Base-by-base conservation (phyloP, 2,888 invertebrate genomes). In the Mylabris sibirica region DNA sequence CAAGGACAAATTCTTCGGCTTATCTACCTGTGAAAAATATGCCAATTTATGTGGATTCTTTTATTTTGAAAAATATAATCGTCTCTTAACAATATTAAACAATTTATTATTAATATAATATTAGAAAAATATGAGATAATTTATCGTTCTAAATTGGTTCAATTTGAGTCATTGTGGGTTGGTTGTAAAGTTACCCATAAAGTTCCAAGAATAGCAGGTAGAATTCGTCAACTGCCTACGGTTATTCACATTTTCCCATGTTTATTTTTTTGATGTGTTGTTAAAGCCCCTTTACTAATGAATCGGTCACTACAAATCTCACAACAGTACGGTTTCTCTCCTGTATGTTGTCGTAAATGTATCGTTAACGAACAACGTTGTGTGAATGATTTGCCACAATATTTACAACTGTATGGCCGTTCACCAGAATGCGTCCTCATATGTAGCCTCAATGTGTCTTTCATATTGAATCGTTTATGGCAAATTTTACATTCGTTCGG, bases 341-440 rank as follows among this genome's bases (percentile, higher is more conserved):
- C 81, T 6, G 79, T 84, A 74, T 87, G 87, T 44, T 79, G 79
- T 35, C 82, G 75, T 65, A 82, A 79, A 69, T 83, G 82, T 63
- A 81, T 77, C 4, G 78, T 76, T 49, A 82, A 67, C 76, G 75
- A n/a, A 75, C 78, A 64, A 78, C 80, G 63, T 77, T 81, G 67
- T n/a, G 87, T 87, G 81, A 88, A 89, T 0, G 87, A 87, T 77
- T 89, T 89, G 59, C 87, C 78, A 63, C 83, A 82, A 2, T 77
- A 74, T 17, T 72, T 72, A 64, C 82, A 82, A n/a, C 70, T 68
- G 59, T 80, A 79, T 0, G 81, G 80, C 38, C 78, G 78, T 53
- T 80, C 78, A 1, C 79, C 79, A 0, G 80, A 80, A 63, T 81
- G 81, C 1, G 77, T 77, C 34, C 81, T 71, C 66, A 77, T 75